A percentile compares a stretch with the other conserved stretches of the same genome.
phyloP scores from a whole-genome alignment of 2,113 vertebrate genomes.

The Psittacula cyanocephala region DNA sequence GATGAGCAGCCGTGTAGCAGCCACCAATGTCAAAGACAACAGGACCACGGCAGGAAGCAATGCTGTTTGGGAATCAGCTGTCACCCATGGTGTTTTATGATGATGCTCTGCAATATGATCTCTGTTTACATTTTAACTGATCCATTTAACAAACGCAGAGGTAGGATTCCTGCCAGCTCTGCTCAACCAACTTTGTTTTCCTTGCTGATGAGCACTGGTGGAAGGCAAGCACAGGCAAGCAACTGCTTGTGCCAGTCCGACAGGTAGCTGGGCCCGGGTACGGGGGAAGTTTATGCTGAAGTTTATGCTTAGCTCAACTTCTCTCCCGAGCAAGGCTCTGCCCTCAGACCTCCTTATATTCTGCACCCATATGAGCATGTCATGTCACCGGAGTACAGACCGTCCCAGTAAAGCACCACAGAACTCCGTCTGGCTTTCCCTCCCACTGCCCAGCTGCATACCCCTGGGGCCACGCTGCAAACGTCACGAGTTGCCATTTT shows the following conservation, averaged over 20 bases:
- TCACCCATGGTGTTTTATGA: neutral
- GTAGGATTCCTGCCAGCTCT: constrained; percentile 13
- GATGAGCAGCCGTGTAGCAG: neutral
- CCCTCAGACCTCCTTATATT: neutral
- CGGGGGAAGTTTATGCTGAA: neutral
- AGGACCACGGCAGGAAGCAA: neutral
- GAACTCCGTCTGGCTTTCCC: neutral
- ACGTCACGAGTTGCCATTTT: fast-evolving
- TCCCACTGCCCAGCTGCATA: neutral
- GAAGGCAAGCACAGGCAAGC: neutral
- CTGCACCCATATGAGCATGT: neutral
- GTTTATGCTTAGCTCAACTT: neutral
- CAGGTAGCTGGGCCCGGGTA: neutral
- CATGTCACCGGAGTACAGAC: neutral
- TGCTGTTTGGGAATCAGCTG: neutral
- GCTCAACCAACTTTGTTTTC: neutral
- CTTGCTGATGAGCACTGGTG: neutral
- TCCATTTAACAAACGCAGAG: neutral
- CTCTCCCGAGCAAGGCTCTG: neutral
- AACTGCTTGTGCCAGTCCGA: neutral
- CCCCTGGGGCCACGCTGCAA: fast-evolving
- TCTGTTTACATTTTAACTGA: constrained; percentile 18
- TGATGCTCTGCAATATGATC: constrained; percentile 7
- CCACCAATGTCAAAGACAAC: neutral
- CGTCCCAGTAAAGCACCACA: neutral